Evolutionary conservation across 2,797 vertebrate species (phyloP).

Genomic region (Platalea minor): DNA sequence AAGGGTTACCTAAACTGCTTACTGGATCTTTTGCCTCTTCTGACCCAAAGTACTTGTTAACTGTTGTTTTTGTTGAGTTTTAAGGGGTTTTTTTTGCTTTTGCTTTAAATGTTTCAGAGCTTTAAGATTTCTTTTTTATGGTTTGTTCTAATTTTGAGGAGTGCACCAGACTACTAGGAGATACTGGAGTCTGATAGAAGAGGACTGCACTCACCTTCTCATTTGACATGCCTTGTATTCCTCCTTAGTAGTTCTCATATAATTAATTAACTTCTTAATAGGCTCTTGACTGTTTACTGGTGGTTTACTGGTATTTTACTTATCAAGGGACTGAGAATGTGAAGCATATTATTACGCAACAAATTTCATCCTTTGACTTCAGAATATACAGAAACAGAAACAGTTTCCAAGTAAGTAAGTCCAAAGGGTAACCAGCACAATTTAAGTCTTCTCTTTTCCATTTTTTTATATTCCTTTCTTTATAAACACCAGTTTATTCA

Average conservation of each 20-base stretch:
- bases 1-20: neutral
- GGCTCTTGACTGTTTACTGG: neutral
- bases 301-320: neutral
- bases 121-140: neutral
- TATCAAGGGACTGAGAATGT: neutral
- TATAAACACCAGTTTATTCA: neutral
- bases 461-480: neutral
- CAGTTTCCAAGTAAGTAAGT: neutral
- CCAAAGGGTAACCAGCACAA: neutral
- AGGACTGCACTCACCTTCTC: neutral
- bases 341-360: neutral
- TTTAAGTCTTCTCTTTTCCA: neutral
- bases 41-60: neutral
- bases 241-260: neutral
- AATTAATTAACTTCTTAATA: neutral
- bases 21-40: neutral
- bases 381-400: neutral
- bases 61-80: neutral
- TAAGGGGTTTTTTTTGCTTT: neutral
- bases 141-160: neutral
- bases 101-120: neutral
- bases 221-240: neutral
- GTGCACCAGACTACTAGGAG: neutral
- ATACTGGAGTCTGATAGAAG: neutral
- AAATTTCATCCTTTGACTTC: neutral